Evolutionary conservation across 2,888 invertebrate species (phyloP), one percentile per base, ranked within the genome.

Genomic region (Sinodicranocentrus sp.): DNA sequence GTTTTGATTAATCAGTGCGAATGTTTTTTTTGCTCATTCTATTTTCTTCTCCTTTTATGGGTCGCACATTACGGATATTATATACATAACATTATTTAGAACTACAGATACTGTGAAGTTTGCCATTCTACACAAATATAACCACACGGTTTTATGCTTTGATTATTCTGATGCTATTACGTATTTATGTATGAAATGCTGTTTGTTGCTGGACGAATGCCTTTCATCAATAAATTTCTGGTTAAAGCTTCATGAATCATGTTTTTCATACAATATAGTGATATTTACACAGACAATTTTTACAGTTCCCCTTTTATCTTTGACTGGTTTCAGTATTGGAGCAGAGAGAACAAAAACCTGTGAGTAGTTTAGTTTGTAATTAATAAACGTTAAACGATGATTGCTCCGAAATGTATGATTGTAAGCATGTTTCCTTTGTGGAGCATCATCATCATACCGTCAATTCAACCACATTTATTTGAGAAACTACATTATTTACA

Each of bases 151-250:
- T 52, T 33, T 39, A 21, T 75, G 73, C 52, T 52, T 54, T 8
- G 43, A 48, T 48, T 48, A 10, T 76, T 25, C 57, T 67, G 67
- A 67, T 57, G 23, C 76, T 78, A 78, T 15, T n/a, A 57, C 39
- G 33, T 52, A 48, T 25, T 67, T 52, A 48, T 63, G 17, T 43
- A 67, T 44, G 23, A 67, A 52, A 68, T 65, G 61, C 63, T 76
- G 65, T 68, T 77, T 57, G 73, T 72, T 72, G 82, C 61, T 83
- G 82, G 82, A 83, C 82, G 82, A 83, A 83, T 83, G 28, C 75
- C 63, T 83, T 82, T 61, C 73, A 28, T 61, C 82, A 57, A 67
- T 44, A 57, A 26, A 23, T 70, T 48, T 75, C 75, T 70, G 63
- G 65, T 83, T 77, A 83, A 77, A 76, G 71, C 77, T 83, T 77